Evolutionary conservation across 1,140 invertebrate genomes (phyloP).

Genomic region (Tetragonula clypearis): DNA sequence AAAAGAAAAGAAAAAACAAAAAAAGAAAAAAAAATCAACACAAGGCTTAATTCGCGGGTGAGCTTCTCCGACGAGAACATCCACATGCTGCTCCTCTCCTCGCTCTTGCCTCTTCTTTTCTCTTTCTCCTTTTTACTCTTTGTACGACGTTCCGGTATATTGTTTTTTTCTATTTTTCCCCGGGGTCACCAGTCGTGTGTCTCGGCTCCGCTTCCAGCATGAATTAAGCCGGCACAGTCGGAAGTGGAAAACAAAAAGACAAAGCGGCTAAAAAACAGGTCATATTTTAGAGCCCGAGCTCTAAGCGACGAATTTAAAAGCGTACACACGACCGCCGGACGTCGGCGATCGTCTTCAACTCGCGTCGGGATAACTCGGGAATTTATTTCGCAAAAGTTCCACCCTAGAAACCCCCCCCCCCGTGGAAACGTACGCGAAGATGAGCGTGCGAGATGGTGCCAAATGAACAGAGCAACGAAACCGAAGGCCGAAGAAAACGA

Average conservation of each 20-base stretch:
- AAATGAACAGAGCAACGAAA: not conserved
- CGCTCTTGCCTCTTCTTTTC: no score
- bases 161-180: constrained; percentile 32
- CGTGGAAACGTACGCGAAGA: not conserved
- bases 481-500: constrained; percentile 26
- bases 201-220: not conserved
- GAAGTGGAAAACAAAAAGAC: constrained; percentile 26
- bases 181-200: constrained; percentile 5
- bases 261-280: not conserved
- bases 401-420: no score
- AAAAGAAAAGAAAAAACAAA: not conserved
- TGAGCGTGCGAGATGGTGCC: not conserved
- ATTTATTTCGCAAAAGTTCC: constrained; percentile 10
- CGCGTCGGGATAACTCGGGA: not conserved
- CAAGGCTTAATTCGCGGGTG: not conserved
- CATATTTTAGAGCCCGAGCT: not conserved
- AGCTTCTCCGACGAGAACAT: not conserved
- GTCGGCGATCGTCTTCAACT: not conserved
- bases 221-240: constrained; percentile 8
- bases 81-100: not conserved
- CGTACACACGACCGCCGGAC: not conserved
- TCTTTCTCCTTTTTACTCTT: not conserved
- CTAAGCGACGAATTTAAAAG: not conserved
- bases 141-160: constrained; percentile 4
- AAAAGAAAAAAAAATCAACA: no score